Base-by-base conservation (phyloP, 92 coral and sea anemone species). In the Bergia sp. region DNA sequence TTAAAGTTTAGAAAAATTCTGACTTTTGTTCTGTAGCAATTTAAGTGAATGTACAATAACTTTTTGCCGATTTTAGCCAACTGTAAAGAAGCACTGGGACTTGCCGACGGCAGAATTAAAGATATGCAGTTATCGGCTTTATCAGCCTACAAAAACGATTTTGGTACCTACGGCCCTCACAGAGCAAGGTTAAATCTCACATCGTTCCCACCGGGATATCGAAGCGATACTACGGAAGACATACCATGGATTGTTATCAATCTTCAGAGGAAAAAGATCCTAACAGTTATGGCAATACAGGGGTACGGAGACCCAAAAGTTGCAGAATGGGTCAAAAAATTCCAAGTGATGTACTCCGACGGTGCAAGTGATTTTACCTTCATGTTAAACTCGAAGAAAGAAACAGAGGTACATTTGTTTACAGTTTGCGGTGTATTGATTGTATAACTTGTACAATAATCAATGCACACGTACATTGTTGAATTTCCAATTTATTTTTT, bases 181-280 rank as follows among this genome's bases (percentile, higher is more conserved):
- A 93, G 98, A 74, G 96, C 96, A 7, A 91, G 98, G 40, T 90
- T 95, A 12, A 92, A 94, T 65, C 80, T 93, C 55, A 91, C 93
- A 0, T 91, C 93, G 38, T 93, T 94, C 93, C 95, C 98, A 57
- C 96, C 93, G 18, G 98, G 98, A 21, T 93, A 92, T 89, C 85
- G 98, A 74, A 94, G 94, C 13, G 86, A 93, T 65, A 84, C 91
- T 2, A 53, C 78, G 3, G 88, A 93, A 43, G 79, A 45, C 49
- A 69, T 72, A 16, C 85, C 96, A 0, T 95, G 98, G 98, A 82
- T 95, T 29, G 94, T 94, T 73, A 64, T 95, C 11, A 94, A 95
- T 18, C 76, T 95, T 6, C 89, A 78, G 50, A 89, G 89, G 81
- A 89, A 93, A 58, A 92, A 88, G 91, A 88, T 95, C 61, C 92